Evolutionary conservation across 1,140 invertebrate species (phyloP).

Genomic region (Pseudomyrmex pallidus): DNA sequence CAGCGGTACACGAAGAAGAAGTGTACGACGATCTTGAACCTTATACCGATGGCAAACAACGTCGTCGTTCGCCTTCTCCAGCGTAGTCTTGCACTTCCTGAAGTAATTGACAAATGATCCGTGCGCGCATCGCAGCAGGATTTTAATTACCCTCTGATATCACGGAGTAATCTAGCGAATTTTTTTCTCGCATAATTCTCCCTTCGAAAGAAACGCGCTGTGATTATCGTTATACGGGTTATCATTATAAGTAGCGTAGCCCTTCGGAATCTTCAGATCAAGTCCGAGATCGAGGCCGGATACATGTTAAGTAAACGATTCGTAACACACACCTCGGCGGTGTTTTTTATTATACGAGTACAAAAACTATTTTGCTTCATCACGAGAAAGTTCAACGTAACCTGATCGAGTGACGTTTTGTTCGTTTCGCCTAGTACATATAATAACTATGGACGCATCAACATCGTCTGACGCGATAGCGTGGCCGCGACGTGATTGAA

Average conservation of each 20-base stretch:
- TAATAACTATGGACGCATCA: slow-evolving; percentile 4
- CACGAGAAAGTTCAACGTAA: background rate
- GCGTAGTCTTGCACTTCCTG: background rate
- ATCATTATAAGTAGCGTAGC: background rate
- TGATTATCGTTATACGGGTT: background rate
- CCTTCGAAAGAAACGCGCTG: background rate
- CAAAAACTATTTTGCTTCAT: background rate
- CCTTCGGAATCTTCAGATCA: background rate
- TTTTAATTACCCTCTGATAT: slow-evolving; percentile 18
- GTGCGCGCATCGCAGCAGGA: background rate
- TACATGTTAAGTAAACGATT: background rate
- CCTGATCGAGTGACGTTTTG: background rate
- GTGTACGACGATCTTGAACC: slow-evolving; percentile 12
- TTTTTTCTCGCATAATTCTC: background rate
- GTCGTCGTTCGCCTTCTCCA: background rate
- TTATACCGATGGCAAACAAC: background rate
- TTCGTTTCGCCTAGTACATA: background rate
- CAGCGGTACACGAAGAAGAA: slow-evolving; percentile 7
- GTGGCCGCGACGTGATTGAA: background rate
- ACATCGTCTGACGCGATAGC: background rate
- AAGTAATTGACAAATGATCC: slow-evolving; percentile 21
- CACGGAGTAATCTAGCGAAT: background rate
- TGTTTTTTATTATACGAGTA: background rate
- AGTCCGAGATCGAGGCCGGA: background rate
- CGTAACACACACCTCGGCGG: background rate